Base-by-base conservation (phyloP, 1,140 invertebrate genomes). In the Coptotermes formosanus region DNA sequence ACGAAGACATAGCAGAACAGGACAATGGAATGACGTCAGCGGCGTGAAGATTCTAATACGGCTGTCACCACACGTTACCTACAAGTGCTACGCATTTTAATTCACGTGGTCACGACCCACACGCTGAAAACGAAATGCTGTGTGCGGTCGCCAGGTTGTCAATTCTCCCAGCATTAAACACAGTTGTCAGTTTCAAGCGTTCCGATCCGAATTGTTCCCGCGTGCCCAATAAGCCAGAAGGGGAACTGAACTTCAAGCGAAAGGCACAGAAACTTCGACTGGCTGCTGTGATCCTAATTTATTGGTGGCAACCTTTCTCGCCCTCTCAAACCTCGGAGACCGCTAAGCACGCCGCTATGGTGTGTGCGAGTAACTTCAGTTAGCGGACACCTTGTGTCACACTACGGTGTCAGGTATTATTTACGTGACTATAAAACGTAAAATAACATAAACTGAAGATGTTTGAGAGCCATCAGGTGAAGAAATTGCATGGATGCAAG, bases 201-300 rank as follows among this genome's bases (percentile, higher is more conserved):
- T 55, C 64, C 21, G 64, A 75, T 75, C n/a, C 25, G 64, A 75
- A 75, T 75, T 75, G 64, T 30, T 75, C 64, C 64, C 64, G 8
- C 25, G 64, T 30, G 64, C 64, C 64, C 64, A 75, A 75, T 75
- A 75, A 30, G 64, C 25, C 14, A 30, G 25, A 75, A 75, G 64
- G 64, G 30, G n/a, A 75, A 75, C 64, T 75, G n/a, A 75, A 75
- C 64, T 75, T 75, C 25, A 75, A 75, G n/a, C 64, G n/a, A 75
- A 9, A 30, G 14, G 64, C 64, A 75, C 64, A 75, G 25, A 75
- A 75, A 75, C 64, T 75, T 75, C n/a, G 8, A 75, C 64, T 75
- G 11, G 64, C n/a, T n/a, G 11, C 64, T 75, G n/a, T 75, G 64
- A 75, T 30, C 64, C 9, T 75, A 75, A 75, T 75, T 75, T 75